These are phyloP conservation scores for Leptinotarsa juncta DNA, from an alignment of 2,888 invertebrate species.

Conservation along the genomic window DNA sequence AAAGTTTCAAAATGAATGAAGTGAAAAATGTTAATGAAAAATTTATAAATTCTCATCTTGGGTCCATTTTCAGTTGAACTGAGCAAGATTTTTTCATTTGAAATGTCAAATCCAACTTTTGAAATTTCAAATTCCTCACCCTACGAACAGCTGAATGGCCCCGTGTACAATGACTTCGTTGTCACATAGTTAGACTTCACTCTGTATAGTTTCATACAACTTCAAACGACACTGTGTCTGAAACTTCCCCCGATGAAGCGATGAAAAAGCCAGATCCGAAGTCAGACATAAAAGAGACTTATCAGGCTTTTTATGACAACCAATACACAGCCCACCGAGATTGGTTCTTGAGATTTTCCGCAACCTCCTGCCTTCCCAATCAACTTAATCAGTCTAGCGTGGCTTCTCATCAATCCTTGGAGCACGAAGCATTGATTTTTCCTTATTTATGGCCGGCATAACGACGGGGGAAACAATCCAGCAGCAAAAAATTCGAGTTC, in stretches of 20 bases:
- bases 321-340: constrained; percentile 27
- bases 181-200: not conserved
- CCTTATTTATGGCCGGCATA: constrained; percentile 38
- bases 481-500: not conserved
- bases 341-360: constrained; percentile 39
- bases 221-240: constrained; percentile 3
- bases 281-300: constrained; percentile 35
- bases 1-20: too few species aligned
- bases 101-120: too few species aligned
- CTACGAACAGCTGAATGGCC: too few species aligned
- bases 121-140: too few species aligned
- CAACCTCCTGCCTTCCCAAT: constrained; percentile 41
- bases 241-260: not conserved
- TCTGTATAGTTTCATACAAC: not conserved
- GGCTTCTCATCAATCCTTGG: constrained; percentile 40
- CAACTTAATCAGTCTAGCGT: constrained; percentile 44
- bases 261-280: not conserved
- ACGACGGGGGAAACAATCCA: constrained; percentile 22
- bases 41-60: too few species aligned
- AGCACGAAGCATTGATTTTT: constrained; percentile 14
- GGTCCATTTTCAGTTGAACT: too few species aligned
- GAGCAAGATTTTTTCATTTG: too few species aligned
- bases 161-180: too few species aligned
- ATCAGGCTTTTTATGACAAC: constrained; percentile 33
- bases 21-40: too few species aligned